A percentile compares a stretch with the other conserved stretches of the same genome.
Evolutionary conservation across 2,113 vertebrate species (phyloP).

Genomic region (Onychostruthus taczanowskii): DNA sequence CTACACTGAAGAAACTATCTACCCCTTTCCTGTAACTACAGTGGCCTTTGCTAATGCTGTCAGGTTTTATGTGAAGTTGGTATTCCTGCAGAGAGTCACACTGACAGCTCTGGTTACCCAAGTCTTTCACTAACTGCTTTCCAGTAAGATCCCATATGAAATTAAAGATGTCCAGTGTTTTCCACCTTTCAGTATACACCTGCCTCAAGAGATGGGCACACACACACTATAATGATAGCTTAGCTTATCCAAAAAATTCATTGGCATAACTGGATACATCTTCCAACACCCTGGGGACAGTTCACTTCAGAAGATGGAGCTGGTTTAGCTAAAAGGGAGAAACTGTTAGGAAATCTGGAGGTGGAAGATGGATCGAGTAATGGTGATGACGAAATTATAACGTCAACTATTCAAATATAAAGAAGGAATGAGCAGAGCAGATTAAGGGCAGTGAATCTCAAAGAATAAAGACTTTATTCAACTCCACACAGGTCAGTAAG

Average conservation of each 20-base stretch:
- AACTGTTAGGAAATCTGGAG: not conserved
- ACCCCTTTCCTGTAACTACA: not conserved
- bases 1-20: not conserved
- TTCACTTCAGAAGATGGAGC: not conserved
- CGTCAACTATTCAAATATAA: not conserved
- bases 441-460: not conserved
- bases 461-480: not conserved
- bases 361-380: not conserved
- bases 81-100: not conserved
- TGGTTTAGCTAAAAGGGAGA: not conserved
- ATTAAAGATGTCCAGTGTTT: not conserved
- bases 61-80: not conserved
- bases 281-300: accelerated
- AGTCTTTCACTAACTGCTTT: not conserved
- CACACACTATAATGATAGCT: not conserved
- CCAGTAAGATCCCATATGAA: not conserved
- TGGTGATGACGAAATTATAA: not conserved
- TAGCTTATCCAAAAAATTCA: not conserved
- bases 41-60: not conserved
- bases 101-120: not conserved
- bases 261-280: not conserved
- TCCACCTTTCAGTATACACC: not conserved
- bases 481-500: not conserved
- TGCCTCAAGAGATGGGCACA: accelerated
- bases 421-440: not conserved